These are phyloP conservation scores for Synchiropus splendidus DNA, from an alignment of 2,113 vertebrate species.

Conservation along the genomic window DNA sequence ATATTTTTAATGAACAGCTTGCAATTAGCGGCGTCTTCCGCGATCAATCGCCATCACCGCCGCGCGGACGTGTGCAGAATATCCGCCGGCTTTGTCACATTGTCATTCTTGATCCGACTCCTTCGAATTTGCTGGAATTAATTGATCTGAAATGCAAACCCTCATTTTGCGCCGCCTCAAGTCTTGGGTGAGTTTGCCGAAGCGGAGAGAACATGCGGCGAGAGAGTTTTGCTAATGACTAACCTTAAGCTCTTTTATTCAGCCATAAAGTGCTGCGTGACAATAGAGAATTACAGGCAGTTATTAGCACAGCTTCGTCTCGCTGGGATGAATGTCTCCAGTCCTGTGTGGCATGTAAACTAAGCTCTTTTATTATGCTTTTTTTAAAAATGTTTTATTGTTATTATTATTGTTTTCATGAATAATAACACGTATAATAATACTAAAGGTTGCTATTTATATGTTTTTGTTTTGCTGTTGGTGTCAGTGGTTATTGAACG, in stretches of 20 bases:
- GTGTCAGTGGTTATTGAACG: too few relatives aligned
- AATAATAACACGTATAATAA: too few relatives aligned
- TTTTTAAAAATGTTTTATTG: too few relatives aligned
- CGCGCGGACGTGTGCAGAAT: background rate
- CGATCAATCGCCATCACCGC: background rate
- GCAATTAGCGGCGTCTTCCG: too few relatives aligned
- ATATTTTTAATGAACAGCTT: constrained; percentile 2
- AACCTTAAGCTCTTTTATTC: constrained; percentile 34
- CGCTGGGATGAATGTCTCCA: constrained; percentile 43
- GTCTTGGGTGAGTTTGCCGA: constrained; percentile 29
- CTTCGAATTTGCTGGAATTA: constrained; percentile 9
- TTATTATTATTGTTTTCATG: too few relatives aligned
- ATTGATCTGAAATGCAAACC: constrained; percentile 25
- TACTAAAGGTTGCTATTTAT: too few relatives aligned
- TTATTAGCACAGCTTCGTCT: constrained; percentile 28
- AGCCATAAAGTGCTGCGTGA: constrained; percentile 19
- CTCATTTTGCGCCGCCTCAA: background rate
- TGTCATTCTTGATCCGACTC: background rate
- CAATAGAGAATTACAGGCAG: constrained; percentile 37
- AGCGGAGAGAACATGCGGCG: constrained; percentile 22
- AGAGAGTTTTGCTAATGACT: constrained; percentile 17
- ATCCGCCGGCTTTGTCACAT: background rate
- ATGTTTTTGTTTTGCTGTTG: too few relatives aligned
- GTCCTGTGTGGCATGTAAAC: constrained; percentile 11
- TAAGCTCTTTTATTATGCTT: too few relatives aligned